Evolutionary conservation across 2,888 invertebrate species (phyloP).

Genomic region (Torymus texanus): DNA sequence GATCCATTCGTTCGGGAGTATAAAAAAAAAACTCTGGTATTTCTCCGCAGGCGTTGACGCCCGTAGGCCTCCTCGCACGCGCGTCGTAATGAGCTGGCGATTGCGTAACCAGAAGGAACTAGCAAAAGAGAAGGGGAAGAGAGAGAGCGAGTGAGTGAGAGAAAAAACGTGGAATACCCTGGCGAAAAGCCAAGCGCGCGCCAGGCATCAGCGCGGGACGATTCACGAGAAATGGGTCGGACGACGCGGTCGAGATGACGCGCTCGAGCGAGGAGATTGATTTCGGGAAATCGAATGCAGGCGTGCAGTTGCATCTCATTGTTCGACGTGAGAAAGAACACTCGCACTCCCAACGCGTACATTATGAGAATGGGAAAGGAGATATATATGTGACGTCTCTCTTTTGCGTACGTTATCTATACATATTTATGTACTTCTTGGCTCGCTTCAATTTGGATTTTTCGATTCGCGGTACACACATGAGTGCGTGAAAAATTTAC

Average conservation of each 20-base stretch:
- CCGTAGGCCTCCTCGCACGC: no score
- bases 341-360: background rate
- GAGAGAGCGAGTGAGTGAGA: no score
- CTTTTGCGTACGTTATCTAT: no score
- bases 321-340: constrained; percentile 33
- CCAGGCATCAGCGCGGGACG: background rate
- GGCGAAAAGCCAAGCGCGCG: constrained; percentile 25
- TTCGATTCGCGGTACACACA: background rate
- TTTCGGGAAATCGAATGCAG: constrained; percentile 35
- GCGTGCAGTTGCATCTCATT: constrained; percentile 6
- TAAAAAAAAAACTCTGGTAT: no score
- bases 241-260: constrained; percentile 9
- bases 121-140: no score
- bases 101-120: constrained; percentile 1
- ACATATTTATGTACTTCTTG: no score
- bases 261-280: constrained; percentile 9
- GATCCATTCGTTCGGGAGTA: no score
- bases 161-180: constrained; percentile 5
- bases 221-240: constrained; percentile 23
- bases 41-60: no score
- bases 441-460: background rate
- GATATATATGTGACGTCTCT: background rate
- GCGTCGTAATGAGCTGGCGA: no score
- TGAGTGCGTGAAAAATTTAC: constrained; percentile 51
- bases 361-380: background rate